Conservation (phyloP, 2,888 invertebrate species). For the Pseudococcus jackbeardsleyi region DNA sequence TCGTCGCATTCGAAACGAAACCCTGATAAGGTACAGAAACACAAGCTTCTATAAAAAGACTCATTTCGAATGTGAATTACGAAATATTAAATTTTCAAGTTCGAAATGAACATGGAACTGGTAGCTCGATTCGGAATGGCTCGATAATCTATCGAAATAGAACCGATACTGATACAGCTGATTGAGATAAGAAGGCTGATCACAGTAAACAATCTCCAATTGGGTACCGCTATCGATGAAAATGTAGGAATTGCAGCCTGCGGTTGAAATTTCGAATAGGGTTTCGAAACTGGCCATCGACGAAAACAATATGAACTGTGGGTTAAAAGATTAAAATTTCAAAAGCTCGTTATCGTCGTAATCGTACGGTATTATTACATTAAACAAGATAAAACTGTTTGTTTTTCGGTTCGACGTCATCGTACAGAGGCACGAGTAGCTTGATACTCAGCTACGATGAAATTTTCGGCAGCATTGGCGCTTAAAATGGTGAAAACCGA, state of each 20-base stretch:
- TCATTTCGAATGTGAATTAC: no score
- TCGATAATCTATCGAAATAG: no score
- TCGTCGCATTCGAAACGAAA: neutral
- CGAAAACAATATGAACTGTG: neutral
- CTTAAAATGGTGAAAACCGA: neutral
- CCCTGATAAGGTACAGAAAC: no score
- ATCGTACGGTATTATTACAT: conserved; percentile 23
- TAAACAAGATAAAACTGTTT: conserved; percentile 34
- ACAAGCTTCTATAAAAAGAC: no score
- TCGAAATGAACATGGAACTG: no score
- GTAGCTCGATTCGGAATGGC: no score
- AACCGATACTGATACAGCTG: no score
- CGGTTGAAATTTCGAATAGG: neutral
- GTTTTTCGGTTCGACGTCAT: conserved; percentile 37
- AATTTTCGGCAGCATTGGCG: neutral
- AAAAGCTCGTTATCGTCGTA: conserved; percentile 36
- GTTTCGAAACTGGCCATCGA: neutral
- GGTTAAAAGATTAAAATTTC: conserved; percentile 54
- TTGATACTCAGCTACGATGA: neutral
- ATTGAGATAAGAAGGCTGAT: no score
- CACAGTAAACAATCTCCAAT: no score
- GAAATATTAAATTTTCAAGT: no score
- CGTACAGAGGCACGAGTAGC: neutral
- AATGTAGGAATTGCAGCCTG: neutral
- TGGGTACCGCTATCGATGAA: neutral